Evolutionary conservation across 2,797 vertebrate genomes (phyloP).

Genomic region (Choloepus didactylus): DNA sequence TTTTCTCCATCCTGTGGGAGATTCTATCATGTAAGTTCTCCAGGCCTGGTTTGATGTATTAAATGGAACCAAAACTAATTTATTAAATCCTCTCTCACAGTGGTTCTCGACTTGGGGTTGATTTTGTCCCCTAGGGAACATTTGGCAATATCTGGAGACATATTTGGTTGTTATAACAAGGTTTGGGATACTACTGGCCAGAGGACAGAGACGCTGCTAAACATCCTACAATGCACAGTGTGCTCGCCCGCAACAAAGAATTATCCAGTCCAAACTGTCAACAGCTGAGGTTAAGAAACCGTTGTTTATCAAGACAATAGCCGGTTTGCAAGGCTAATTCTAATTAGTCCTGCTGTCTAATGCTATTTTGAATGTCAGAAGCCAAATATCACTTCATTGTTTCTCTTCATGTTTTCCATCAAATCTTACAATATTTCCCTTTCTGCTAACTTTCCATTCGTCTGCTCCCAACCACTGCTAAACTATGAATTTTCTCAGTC

Average conservation of each 20-base stretch:
- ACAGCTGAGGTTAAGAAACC: not conserved
- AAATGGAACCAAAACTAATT: not conserved
- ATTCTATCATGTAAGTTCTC: not conserved
- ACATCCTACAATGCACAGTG: not conserved
- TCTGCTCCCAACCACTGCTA: too few species aligned
- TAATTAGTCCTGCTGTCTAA: conserved; percentile 1
- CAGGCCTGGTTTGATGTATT: not conserved
- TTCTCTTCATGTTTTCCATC: not conserved
- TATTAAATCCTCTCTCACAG: not conserved
- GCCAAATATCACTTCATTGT: not conserved
- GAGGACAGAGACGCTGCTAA: not conserved
- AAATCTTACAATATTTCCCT: not conserved
- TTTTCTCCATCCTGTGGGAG: not conserved
- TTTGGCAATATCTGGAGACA: not conserved
- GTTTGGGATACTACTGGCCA: not conserved
- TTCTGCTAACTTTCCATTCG: not conserved
- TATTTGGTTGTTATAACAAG: not conserved
- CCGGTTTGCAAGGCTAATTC: not conserved
- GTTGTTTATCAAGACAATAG: not conserved
- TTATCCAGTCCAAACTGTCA: not conserved
- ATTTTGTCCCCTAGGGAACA: not conserved
- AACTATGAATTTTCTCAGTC: too few species aligned
- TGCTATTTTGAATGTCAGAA: conserved; percentile 39
- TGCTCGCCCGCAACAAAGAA: not conserved
- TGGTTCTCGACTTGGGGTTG: not conserved